Base-by-base conservation (phyloP, 23 tunicate genomes). In the Pegea sp. region DNA sequence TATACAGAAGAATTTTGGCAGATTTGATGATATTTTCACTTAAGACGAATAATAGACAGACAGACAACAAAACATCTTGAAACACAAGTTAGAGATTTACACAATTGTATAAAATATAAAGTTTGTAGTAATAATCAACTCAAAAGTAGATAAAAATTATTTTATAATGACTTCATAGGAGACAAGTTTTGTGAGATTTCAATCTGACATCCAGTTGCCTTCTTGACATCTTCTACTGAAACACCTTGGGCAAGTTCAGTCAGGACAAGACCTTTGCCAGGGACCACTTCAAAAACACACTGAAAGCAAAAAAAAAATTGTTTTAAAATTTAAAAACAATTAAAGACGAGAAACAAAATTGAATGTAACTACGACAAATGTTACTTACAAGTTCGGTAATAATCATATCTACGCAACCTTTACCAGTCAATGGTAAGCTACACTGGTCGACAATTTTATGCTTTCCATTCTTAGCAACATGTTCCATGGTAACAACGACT, bases 401-500 rank as follows among this genome's bases (percentile, higher is more conserved):
- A 42, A 87, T 87, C 42, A 60, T 77, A 54, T 87, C 89, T 25
- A 87, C 97, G 44, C 97, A 87, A 33, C 34, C 44, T 8, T 59
- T 70, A 44, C 97, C 97, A 28, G 97, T 87, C 58, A 87, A 59
- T 0, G 97, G 97, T 4, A 87, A 69, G 34, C 60, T 43, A 56
- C 97, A 87, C 19, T 70, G 57, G 18, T 69, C 69, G 26, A 87
- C 48, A 11, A 87, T 87, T 55, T 87, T 87, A 26, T 84, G 92
- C 28, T 84, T 78, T 48, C 97, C 97, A 50, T 74, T 74, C 57
- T 75, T 75, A 4, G 97, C 97, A 28, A 52, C 69, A 48, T 87
- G 97, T 48, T 87, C 97, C 97, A 87, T 87, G 11, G 97, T 87
- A 31, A 87, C 86, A 8, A 87, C 97, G 0, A 87, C 97, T 53